phyloP scores from a whole-genome alignment of 2,113 vertebrate genomes.

The Lynx canadensis region DNA sequence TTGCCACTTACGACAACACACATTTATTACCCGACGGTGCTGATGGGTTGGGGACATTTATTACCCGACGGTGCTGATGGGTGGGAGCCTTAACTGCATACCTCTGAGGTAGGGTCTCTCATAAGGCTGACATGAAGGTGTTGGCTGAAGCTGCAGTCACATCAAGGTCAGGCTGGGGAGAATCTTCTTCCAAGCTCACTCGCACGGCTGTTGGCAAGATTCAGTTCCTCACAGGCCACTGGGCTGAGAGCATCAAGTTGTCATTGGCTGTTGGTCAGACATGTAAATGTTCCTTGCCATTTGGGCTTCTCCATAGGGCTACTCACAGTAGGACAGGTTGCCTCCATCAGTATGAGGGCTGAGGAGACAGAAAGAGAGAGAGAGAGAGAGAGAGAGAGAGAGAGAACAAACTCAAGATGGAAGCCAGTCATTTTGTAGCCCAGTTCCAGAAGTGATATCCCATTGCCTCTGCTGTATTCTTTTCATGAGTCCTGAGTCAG shows the following conservation, averaged over 20 bases:
- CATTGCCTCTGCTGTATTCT: neutral
- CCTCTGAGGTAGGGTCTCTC: neutral
- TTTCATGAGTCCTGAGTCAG: neutral
- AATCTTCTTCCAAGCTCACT: neutral
- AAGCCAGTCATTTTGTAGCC: neutral
- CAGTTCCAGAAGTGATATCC: neutral
- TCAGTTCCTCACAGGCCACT: neutral
- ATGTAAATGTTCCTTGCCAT: neutral
- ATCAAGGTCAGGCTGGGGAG: accelerated
- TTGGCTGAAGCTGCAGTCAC: neutral
- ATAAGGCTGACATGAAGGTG: neutral
- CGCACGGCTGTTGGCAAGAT: neutral
- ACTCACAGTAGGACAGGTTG: too few relatives aligned
- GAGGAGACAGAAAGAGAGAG: neutral
- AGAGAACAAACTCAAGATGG: too few relatives aligned
- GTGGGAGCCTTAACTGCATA: neutral
- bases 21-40: too few relatives aligned
- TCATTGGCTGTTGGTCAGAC: neutral
- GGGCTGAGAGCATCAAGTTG: neutral
- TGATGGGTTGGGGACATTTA: neutral
- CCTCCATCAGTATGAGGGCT: neutral
- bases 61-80: neutral
- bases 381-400: too few relatives aligned
- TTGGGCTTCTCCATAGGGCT: neutral
- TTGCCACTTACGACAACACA: neutral